phyloP scores from a whole-genome alignment of 1,140 invertebrate species.

The Sinella curviseta region DNA sequence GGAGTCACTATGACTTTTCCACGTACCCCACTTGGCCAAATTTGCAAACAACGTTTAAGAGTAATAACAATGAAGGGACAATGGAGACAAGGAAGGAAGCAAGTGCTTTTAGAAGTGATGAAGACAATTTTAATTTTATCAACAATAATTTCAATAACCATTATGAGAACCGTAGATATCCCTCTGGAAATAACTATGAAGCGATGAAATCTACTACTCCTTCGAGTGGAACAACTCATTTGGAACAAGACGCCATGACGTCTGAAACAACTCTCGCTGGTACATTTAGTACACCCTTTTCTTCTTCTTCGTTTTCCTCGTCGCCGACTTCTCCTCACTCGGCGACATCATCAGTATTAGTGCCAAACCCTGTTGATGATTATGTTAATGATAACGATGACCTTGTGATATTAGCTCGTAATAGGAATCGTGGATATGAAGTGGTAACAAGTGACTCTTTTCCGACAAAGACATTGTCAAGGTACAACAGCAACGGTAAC shows the following conservation, averaged over 20 bases:
- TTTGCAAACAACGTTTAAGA: not conserved
- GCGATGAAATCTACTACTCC: not conserved
- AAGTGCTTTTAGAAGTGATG: not conserved
- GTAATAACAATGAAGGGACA: not conserved
- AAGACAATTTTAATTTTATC: constrained; percentile 21
- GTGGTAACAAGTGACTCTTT: not conserved
- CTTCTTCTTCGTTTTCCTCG: not conserved
- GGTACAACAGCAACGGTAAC: not conserved
- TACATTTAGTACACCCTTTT: not conserved
- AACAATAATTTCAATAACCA: not conserved
- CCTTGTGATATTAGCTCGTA: constrained; percentile 22
- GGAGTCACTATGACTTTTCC: not conserved
- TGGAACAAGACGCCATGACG: not conserved
- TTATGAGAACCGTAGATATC: constrained; percentile 13
- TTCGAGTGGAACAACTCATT: not conserved
- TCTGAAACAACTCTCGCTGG: not conserved
- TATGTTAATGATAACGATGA: constrained; percentile 23
- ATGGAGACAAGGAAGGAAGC: not conserved
- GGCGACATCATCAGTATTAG: constrained; percentile 25
- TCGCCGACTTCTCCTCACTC: not conserved
- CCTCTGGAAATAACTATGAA: not conserved
- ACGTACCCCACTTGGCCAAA: not conserved
- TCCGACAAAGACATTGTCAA: not conserved
- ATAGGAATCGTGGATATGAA: not conserved
- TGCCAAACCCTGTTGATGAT: constrained; percentile 12